phyloP scores from a whole-genome alignment of 2,888 invertebrate species.

The Phortica magna region DNA sequence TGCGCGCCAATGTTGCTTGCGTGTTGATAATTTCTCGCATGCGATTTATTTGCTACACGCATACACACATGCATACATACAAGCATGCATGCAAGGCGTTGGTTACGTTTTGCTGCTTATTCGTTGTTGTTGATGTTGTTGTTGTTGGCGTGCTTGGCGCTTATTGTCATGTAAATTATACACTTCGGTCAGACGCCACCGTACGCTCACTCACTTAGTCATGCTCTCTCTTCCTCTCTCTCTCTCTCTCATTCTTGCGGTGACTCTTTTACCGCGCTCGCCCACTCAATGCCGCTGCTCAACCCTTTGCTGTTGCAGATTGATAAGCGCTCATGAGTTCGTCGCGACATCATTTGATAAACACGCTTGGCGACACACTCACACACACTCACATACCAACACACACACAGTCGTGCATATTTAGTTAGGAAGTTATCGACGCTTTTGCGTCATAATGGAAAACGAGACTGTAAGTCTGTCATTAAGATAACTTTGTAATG shows the following conservation, averaged over 20 bases:
- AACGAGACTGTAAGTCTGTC: constrained; percentile 79
- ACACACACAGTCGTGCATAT: too few relatives aligned
- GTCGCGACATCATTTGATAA: constrained; percentile 49
- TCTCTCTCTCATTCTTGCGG: constrained; percentile 18
- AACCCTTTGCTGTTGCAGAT: constrained; percentile 20
- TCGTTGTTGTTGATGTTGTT: constrained; percentile 27
- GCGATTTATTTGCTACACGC: constrained; percentile 47
- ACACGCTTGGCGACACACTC: constrained; percentile 65
- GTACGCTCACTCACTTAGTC: constrained; percentile 23
- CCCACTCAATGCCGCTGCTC: constrained; percentile 16
- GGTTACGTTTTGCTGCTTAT: constrained; percentile 43
- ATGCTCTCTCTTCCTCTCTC: constrained; percentile 33
- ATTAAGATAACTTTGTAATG: constrained; percentile 75
- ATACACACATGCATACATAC: too few relatives aligned
- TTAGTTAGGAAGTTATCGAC: constrained; percentile 55
- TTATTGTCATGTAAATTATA: constrained; percentile 76
- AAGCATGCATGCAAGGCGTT: too few relatives aligned
- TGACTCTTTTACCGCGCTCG: background rate
- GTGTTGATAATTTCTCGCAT: constrained; percentile 46
- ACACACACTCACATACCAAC: constrained; percentile 7
- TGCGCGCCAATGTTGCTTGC: background rate
- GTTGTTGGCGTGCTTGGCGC: constrained; percentile 63
- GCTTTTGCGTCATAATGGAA: constrained; percentile 79
- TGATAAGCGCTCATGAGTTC: constrained; percentile 42
- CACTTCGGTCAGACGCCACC: constrained; percentile 33